A percentile compares a stretch with the other conserved stretches of the same genome.
Conservation (phyloP, 2,113 vertebrate species). For the Phaethornis superciliosus region DNA sequence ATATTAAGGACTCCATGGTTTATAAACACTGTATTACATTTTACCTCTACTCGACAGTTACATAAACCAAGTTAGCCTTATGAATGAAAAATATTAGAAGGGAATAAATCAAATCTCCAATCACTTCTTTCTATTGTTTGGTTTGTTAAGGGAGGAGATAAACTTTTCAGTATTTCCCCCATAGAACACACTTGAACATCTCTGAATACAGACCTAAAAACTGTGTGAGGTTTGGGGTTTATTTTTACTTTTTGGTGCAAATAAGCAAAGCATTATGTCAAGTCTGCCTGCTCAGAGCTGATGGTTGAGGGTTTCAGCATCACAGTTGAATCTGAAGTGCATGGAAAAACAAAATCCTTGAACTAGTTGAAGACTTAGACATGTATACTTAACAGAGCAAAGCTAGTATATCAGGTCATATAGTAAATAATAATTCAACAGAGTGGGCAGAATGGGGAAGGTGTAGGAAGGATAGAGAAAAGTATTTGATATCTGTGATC, state of each 20-base stretch:
- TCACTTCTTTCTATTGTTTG: rapidly evolving
- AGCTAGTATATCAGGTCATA: not conserved
- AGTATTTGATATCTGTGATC: not conserved
- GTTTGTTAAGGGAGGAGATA: not conserved
- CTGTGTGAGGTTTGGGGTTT: not conserved
- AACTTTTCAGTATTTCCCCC: not conserved
- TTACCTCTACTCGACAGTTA: not conserved
- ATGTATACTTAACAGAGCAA: not conserved
- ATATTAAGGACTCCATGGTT: not conserved
- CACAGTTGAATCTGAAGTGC: not conserved
- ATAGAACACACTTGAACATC: not conserved
- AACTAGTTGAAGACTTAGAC: not conserved
- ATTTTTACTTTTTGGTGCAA: not conserved
- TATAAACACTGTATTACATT: not conserved
- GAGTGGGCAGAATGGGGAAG: not conserved
- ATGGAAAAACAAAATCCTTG: not conserved
- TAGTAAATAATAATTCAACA: not conserved
- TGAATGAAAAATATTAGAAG: not conserved
- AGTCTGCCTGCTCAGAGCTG: not conserved
- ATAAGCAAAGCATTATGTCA: not conserved
- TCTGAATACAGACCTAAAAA: not conserved
- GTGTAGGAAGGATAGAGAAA: not conserved
- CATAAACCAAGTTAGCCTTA: not conserved
- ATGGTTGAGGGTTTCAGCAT: not conserved
- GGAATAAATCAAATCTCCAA: not conserved